Conservation (phyloP, 2,113 vertebrate species). For the Upupa epops region DNA sequence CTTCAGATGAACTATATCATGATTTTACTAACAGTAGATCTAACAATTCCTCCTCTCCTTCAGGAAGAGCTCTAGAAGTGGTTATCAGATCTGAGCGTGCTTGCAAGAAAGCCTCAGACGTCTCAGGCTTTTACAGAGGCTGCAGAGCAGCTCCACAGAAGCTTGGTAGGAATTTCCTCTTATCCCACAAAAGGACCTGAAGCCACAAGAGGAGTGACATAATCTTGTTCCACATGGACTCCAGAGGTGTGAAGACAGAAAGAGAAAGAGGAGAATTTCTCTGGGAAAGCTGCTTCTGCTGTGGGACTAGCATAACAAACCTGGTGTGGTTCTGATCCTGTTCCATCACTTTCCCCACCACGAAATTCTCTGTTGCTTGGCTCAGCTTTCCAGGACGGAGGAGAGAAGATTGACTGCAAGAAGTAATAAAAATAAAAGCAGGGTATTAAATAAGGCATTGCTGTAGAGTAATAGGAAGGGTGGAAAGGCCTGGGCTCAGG, state of each 20-base stretch:
- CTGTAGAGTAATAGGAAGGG: conserved; percentile 54
- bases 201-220: background rate
- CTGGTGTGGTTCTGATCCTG: background rate
- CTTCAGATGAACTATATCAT: background rate
- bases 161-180: background rate
- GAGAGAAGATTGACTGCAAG: background rate
- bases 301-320: background rate
- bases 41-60: background rate
- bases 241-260: background rate
- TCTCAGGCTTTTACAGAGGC: background rate
- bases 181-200: background rate
- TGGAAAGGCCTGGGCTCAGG: conserved; percentile 50
- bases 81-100: background rate
- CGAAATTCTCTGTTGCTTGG: background rate
- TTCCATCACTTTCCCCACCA: background rate
- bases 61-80: background rate
- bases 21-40: background rate
- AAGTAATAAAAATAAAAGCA: conserved; percentile 41
- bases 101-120: background rate
- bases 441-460: conserved; percentile 33
- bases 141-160: background rate
- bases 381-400: background rate
- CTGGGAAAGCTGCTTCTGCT: background rate
- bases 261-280: background rate
- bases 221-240: background rate